Evolutionary conservation across 1,140 invertebrate genomes (phyloP).

Genomic region (Reticulitermes speratus): DNA sequence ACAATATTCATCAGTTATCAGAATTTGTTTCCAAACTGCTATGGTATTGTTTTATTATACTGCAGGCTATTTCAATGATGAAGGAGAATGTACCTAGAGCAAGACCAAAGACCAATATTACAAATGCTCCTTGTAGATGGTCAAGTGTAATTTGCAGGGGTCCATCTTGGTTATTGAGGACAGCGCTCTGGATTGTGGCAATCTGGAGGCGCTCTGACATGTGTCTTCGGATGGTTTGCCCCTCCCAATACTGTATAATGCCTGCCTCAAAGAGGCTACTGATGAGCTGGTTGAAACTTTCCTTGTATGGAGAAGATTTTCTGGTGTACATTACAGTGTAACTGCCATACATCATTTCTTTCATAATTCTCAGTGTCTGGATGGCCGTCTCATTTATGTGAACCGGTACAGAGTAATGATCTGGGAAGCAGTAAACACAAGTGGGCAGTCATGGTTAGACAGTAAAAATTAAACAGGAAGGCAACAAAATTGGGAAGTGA

Average conservation of each 20-base stretch:
- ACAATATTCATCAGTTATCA: too few relatives aligned
- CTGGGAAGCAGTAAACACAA: neutral
- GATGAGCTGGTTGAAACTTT: slow-evolving; percentile 5
- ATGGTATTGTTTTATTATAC: too few relatives aligned
- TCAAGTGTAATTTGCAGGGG: neutral
- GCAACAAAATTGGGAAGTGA: too few relatives aligned
- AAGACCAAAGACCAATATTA: neutral
- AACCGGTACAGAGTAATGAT: neutral
- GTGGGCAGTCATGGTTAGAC: too few relatives aligned
- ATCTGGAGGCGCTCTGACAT: slow-evolving; percentile 4
- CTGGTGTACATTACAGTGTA: neutral
- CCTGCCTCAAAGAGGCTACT: slow-evolving; percentile 14
- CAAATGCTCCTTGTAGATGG: neutral
- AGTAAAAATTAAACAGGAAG: neutral
- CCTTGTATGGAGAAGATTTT: slow-evolving; percentile 19
- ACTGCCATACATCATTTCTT: slow-evolving; percentile 2
- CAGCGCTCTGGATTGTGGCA: neutral
- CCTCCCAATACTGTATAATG: slow-evolving; percentile 21
- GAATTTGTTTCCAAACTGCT: too few relatives aligned
- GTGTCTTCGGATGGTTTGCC: neutral
- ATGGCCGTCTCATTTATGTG: neutral
- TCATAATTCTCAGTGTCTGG: slow-evolving; percentile 1
- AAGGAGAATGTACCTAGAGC: neutral
- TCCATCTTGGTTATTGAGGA: neutral
- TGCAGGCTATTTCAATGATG: neutral